Evolutionary conservation across 23 tunicate species (phyloP).

Genomic region (Trididemnum miniatum): DNA sequence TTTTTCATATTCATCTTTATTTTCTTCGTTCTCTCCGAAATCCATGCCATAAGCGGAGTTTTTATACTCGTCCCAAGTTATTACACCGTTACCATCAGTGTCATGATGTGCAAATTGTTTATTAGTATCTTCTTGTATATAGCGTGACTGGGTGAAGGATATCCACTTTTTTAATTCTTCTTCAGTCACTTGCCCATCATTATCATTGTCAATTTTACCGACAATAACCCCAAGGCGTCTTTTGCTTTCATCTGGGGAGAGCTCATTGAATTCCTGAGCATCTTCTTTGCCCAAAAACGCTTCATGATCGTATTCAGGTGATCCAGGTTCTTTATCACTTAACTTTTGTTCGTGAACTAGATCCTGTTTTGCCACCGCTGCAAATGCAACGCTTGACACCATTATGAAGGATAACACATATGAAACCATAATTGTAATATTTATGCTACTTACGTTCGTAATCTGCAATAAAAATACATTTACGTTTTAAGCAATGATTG

Average conservation of each 20-base stretch:
- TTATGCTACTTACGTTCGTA: no score
- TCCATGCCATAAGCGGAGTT: slow-evolving; percentile 69
- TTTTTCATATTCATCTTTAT: slow-evolving; percentile 43
- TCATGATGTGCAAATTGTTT: slow-evolving; percentile 67
- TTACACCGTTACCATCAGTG: slow-evolving; percentile 42
- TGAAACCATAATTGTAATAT: background rate
- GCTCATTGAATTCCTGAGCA: slow-evolving; percentile 66
- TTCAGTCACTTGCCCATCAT: slow-evolving; percentile 64
- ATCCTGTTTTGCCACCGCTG: slow-evolving; percentile 38
- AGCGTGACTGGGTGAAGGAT: slow-evolving; percentile 52
- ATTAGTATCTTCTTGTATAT: slow-evolving; percentile 70
- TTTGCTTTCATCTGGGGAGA: slow-evolving; percentile 75
- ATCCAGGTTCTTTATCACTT: slow-evolving; percentile 75
- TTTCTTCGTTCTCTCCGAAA: slow-evolving; percentile 24
- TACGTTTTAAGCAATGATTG: no score
- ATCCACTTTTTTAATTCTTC: slow-evolving; percentile 86
- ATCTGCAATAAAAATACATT: no score
- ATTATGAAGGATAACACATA: background rate
- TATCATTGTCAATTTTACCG: slow-evolving; percentile 78
- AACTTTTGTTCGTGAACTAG: slow-evolving; percentile 63
- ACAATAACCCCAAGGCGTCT: slow-evolving; percentile 76
- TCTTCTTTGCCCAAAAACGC: slow-evolving; percentile 86
- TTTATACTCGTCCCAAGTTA: slow-evolving; percentile 89
- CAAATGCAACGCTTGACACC: background rate
- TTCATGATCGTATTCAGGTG: slow-evolving; percentile 86